Base-by-base conservation (phyloP, 2,888 invertebrate species). In the Drosophila atroscutellata region DNA sequence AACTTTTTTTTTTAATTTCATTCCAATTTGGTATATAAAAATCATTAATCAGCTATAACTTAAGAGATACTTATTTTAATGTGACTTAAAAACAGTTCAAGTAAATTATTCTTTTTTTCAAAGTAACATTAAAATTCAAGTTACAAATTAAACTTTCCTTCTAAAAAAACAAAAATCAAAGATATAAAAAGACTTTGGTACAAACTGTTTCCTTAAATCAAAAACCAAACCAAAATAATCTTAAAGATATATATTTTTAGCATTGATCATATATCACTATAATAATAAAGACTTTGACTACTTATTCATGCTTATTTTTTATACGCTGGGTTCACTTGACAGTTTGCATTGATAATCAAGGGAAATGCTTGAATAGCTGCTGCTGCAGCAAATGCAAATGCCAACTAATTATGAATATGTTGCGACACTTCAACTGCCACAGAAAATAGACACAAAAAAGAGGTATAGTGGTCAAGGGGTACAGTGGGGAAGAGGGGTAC, bases 321-420 rank as follows among this genome's bases (percentile, higher is more conserved):
- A 4, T 9, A n/a, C 8, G 9, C 2, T n/a, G 39, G n/a, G n/a
- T 9, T 39, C 15, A 15, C 8, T 15, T 24, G 24, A 15, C 24
- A 15, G 24, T 24, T 24, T 15, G 37, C 15, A 26, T n/a, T 37
- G n/a, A 52, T 32, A 54, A 61, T 58, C n/a, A 32, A n/a, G 20
- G 49, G 24, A 3, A 51, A 24, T 55, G 37, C 32, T 39, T 24
- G 49, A 58, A 72, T 50, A 42, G 30, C 52, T 54, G 65, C 68
- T 55, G 24, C 60, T 63, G 70, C 57, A 50, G 58, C 57, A 78
- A 77, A 81, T 78, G 75, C 58, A 78, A 78, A 71, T 80, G 69
- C 65, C 77, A 82, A 80, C 85, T 89, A 83, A 89, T 86, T 86
- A 89, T 89, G 89, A 86, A 86, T 86, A 89, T 86, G 81, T 85